Conservation (phyloP, 30 jellyfish, hydroid and myxozoan species). For the Mastigias papua region DNA sequence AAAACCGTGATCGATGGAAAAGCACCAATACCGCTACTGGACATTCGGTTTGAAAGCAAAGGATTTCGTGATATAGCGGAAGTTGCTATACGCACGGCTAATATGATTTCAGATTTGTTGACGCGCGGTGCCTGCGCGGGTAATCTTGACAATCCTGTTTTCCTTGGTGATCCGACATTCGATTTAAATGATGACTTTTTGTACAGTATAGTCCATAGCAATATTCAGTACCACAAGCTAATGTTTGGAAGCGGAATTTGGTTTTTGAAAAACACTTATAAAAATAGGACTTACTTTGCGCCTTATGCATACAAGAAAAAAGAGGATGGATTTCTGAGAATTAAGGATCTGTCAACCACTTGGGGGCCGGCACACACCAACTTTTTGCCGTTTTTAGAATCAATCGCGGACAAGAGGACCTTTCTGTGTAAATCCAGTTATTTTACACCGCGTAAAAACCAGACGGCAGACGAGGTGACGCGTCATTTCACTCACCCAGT, state of each 20-base stretch:
- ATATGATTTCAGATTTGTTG: slow-evolving; percentile 64
- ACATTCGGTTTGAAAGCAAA: slow-evolving; percentile 70
- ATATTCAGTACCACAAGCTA: slow-evolving; percentile 33
- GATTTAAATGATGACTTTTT: slow-evolving; percentile 56
- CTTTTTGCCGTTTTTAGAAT: slow-evolving; percentile 50
- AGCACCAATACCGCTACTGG: slow-evolving; percentile 55
- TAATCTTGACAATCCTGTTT: slow-evolving; percentile 12
- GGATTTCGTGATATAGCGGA: slow-evolving; percentile 41
- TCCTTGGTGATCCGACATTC: slow-evolving; percentile 43
- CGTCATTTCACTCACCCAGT: slow-evolving; percentile 73
- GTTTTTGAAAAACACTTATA: slow-evolving; percentile 50
- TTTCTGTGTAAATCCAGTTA: slow-evolving; percentile 60
- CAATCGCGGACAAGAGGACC: slow-evolving; percentile 58
- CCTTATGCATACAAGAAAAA: slow-evolving; percentile 75
- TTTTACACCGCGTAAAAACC: slow-evolving; percentile 63
- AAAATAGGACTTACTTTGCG: slow-evolving; percentile 58
- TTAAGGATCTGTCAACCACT: slow-evolving; percentile 61
- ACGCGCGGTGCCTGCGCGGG: slow-evolving; percentile 77
- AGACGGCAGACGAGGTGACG: slow-evolving; percentile 14
- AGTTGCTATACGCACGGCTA: slow-evolving; percentile 83
- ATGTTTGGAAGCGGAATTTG: slow-evolving; percentile 71
- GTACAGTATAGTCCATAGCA: slow-evolving; percentile 42
- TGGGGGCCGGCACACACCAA: slow-evolving; percentile 77
- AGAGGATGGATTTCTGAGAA: slow-evolving; percentile 37
- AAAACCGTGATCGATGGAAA: slow-evolving; percentile 51